Percentiles rank a stretch among this genome's conserved stretches.
Conservation (phyloP, 1,140 invertebrate species). For the Octopus sinensis region DNA sequence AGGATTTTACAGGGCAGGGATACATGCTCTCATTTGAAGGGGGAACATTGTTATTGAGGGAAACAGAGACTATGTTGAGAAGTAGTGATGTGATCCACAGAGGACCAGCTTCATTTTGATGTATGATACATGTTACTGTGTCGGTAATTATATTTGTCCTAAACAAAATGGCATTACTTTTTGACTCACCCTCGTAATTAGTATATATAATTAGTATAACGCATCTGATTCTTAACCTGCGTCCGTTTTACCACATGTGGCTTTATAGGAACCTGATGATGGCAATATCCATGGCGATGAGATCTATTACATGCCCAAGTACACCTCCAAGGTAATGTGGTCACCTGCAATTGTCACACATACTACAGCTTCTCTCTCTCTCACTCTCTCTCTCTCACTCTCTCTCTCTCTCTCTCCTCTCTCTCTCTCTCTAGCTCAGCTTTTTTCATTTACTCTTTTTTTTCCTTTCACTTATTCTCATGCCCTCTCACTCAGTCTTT, state of each 20-base stretch:
- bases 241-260: background rate
- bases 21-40: too few relatives aligned
- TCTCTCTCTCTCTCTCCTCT: background rate
- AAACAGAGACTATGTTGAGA: too few relatives aligned
- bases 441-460: background rate
- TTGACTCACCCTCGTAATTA: too few relatives aligned
- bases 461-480: background rate
- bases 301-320: constrained; percentile 30
- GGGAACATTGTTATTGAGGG: too few relatives aligned
- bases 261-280: constrained; percentile 29
- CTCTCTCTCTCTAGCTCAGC: background rate
- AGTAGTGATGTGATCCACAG: too few relatives aligned
- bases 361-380: background rate
- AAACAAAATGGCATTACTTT: too few relatives aligned
- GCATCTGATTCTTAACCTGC: too few relatives aligned
- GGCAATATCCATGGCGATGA: constrained; percentile 23
- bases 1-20: too few relatives aligned
- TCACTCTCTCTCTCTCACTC: background rate
- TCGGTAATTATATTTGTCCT: too few relatives aligned
- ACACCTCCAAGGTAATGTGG: constrained; percentile 26
- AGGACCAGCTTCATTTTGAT: too few relatives aligned
- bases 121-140: too few relatives aligned
- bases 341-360: background rate
- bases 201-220: too few relatives aligned
- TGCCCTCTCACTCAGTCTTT: background rate